Evolutionary conservation across 2,113 vertebrate species (phyloP).

Genomic region (Poecilia latipinna): DNA sequence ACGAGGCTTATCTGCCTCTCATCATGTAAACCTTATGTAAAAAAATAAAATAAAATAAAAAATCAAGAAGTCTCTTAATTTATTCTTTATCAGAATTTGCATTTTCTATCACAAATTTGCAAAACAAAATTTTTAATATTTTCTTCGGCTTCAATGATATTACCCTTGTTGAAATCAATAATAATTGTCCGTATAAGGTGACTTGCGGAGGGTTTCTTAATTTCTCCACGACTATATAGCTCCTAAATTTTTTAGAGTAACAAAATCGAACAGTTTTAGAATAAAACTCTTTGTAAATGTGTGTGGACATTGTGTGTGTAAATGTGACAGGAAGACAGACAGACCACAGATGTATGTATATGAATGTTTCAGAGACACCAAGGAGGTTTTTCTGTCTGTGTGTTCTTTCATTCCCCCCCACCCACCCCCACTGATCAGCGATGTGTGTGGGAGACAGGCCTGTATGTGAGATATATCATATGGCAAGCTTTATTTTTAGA

Average conservation of each 20-base stretch:
- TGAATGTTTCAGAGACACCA: conserved; percentile 12
- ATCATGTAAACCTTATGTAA: too few relatives aligned
- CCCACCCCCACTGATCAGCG: conserved; percentile 14
- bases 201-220: neutral
- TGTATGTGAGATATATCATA: neutral
- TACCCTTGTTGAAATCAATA: neutral
- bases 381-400: neutral
- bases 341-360: conserved; percentile 25
- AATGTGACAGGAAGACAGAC: conserved; percentile 42
- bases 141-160: too few relatives aligned
- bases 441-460: conserved; percentile 25
- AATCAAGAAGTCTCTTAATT: too few relatives aligned
- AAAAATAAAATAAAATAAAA: too few relatives aligned
- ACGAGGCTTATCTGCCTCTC: too few relatives aligned
- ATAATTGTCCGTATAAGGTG: neutral
- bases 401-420: neutral
- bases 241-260: neutral
- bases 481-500: conserved; percentile 18
- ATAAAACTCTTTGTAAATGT: conserved; percentile 48
- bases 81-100: too few relatives aligned
- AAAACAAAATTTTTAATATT: too few relatives aligned
- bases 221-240: neutral
- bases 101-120: too few relatives aligned
- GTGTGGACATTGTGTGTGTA: conserved; percentile 13
- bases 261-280: conserved; percentile 8